These are phyloP conservation scores for Drosophila phalerata DNA, from an alignment of 2,888 invertebrate genomes.

Conservation along the genomic window DNA sequence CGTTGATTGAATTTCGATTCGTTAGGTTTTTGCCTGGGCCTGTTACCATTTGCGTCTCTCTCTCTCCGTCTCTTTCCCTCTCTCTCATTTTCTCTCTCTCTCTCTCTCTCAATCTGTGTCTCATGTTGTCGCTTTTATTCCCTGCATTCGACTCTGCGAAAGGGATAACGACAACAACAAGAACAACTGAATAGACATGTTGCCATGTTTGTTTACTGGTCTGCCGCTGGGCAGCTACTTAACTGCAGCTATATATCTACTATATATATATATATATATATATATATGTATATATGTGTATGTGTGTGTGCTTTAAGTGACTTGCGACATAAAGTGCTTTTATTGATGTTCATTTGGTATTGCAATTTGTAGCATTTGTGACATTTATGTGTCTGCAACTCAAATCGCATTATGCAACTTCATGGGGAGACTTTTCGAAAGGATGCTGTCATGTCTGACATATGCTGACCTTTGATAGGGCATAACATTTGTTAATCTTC, in stretches of 20 bases:
- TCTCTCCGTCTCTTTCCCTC: neutral
- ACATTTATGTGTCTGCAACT: constrained; percentile 79
- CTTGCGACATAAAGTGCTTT: constrained; percentile 80
- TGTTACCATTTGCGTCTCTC: constrained; percentile 33
- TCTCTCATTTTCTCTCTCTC: neutral
- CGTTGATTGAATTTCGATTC: constrained; percentile 80
- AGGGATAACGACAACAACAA: constrained; percentile 21
- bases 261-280: constrained; percentile 7
- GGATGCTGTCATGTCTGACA: constrained; percentile 30
- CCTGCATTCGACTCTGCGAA: constrained; percentile 12
- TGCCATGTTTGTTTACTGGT: constrained; percentile 75
- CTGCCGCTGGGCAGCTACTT: constrained; percentile 65
- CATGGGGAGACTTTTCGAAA: constrained; percentile 22
- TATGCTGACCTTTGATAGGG: constrained; percentile 18
- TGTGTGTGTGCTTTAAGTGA: constrained; percentile 61
- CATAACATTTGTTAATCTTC: constrained; percentile 43
- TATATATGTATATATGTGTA: constrained; percentile 13
- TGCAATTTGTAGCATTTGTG: constrained; percentile 81
- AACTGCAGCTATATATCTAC: constrained; percentile 27
- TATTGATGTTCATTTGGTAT: constrained; percentile 79
- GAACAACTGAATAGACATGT: constrained; percentile 66
- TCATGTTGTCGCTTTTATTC: constrained; percentile 31
- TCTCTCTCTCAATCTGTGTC: constrained; percentile 1
- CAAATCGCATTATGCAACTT: constrained; percentile 74
- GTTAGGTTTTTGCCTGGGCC: constrained; percentile 53